Conservation (phyloP, 35 echinoderm and acorn worm species). For the Ptychodera flava region DNA sequence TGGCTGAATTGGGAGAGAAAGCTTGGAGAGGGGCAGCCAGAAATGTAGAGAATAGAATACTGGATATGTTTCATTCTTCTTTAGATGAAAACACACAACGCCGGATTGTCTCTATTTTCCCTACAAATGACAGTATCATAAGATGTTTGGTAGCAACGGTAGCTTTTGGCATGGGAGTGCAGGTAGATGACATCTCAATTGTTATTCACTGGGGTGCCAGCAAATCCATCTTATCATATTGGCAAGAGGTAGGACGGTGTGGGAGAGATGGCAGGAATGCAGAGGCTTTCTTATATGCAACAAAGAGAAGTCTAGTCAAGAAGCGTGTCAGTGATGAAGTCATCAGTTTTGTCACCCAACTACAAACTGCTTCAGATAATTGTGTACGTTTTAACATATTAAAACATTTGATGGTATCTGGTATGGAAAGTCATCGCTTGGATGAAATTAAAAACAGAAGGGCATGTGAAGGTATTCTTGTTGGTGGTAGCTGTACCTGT, state of each 20-base stretch:
- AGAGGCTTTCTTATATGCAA: neutral
- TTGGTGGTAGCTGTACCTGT: neutral
- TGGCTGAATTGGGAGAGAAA: neutral
- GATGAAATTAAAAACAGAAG: neutral
- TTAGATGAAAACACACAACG: neutral
- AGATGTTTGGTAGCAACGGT: constrained; percentile 14
- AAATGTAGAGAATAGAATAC: neutral
- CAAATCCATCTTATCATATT: constrained; percentile 12
- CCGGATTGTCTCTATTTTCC: neutral
- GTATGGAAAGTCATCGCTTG: neutral
- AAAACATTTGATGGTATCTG: neutral
- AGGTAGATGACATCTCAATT: constrained; percentile 9
- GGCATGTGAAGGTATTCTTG: neutral
- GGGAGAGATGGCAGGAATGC: constrained; percentile 20
- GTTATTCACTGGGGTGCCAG: constrained; percentile 20
- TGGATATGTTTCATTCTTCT: neutral
- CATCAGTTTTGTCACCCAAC: neutral
- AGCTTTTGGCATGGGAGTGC: constrained; percentile 25
- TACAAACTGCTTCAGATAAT: neutral
- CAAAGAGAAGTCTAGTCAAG: neutral
- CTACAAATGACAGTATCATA: neutral
- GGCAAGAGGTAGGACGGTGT: constrained; percentile 35
- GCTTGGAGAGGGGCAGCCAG: neutral
- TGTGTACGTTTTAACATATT: neutral
- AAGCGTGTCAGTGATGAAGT: neutral